A percentile compares a stretch with the other conserved stretches of the same genome.
Evolutionary conservation across 2,797 vertebrate species (phyloP).

Genomic region (Masticophis lateralis): DNA sequence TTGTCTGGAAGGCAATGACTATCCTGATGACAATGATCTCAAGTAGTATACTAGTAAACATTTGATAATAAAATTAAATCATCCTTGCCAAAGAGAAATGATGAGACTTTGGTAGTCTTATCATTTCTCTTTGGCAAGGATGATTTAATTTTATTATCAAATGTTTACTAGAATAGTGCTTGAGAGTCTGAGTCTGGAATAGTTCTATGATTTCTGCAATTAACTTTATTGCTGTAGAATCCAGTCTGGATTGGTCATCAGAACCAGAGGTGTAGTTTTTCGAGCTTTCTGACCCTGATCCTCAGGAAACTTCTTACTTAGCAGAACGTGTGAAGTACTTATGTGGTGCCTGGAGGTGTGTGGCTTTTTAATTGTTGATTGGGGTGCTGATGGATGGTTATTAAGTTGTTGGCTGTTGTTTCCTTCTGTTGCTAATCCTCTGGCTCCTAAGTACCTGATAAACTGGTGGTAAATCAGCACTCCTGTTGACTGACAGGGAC

Average conservation of each 20-base stretch:
- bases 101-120: not conserved
- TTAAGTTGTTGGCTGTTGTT: not conserved
- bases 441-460: not conserved
- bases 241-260: not conserved
- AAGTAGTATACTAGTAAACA: not conserved
- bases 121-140: not conserved
- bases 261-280: not conserved
- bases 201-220: not conserved
- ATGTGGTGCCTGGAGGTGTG: not conserved
- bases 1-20: not conserved
- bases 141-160: not conserved
- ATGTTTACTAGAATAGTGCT: not conserved
- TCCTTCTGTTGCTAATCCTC: not conserved
- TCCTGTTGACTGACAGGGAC: not conserved
- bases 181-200: not conserved
- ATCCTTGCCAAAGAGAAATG: not conserved
- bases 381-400: not conserved
- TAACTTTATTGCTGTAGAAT: not conserved
- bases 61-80: not conserved
- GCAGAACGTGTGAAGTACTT: not conserved
- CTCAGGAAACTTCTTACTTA: not conserved
- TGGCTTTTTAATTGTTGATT: not conserved
- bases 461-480: not conserved
- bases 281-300: not conserved
- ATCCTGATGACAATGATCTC: not conserved